These are phyloP conservation scores for Rhea pennata DNA, from an alignment of 2,113 vertebrate species.

Conservation along the genomic window DNA sequence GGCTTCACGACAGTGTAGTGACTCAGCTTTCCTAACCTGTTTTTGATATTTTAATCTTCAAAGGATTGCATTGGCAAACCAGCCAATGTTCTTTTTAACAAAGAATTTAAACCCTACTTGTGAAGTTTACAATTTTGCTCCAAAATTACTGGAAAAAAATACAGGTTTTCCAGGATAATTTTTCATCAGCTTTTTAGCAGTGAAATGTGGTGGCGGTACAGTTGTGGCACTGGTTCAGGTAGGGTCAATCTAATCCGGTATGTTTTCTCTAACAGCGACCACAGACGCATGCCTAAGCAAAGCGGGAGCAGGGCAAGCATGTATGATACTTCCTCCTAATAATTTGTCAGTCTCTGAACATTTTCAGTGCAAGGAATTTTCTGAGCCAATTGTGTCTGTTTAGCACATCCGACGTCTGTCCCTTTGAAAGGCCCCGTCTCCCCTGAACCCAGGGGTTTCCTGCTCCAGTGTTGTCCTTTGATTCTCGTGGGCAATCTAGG, in stretches of 20 bases:
- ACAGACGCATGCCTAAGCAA: neutral
- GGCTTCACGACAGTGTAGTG: neutral
- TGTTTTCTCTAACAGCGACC: rapidly evolving
- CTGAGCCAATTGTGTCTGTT: neutral
- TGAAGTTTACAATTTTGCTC: neutral
- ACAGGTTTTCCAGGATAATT: rapidly evolving
- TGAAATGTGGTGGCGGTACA: neutral
- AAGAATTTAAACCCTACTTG: neutral
- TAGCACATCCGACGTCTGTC: rapidly evolving
- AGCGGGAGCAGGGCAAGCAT: neutral
- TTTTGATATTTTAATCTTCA: no score
- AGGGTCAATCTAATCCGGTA: rapidly evolving
- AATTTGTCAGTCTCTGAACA: neutral
- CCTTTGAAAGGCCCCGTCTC: neutral
- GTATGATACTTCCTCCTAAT: neutral
- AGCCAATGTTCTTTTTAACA: neutral
- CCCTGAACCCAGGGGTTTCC: rapidly evolving
- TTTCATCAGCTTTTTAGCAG: neutral
- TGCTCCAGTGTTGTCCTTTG: rapidly evolving
- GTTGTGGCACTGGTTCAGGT: neutral
- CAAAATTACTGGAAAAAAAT: neutral
- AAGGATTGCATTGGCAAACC: rapidly evolving
- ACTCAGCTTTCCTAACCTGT: neutral
- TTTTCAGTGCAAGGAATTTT: neutral
- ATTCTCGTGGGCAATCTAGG: neutral